Evolutionary conservation across 2,888 invertebrate species (phyloP).

Genomic region (Cephus nigrinus): DNA sequence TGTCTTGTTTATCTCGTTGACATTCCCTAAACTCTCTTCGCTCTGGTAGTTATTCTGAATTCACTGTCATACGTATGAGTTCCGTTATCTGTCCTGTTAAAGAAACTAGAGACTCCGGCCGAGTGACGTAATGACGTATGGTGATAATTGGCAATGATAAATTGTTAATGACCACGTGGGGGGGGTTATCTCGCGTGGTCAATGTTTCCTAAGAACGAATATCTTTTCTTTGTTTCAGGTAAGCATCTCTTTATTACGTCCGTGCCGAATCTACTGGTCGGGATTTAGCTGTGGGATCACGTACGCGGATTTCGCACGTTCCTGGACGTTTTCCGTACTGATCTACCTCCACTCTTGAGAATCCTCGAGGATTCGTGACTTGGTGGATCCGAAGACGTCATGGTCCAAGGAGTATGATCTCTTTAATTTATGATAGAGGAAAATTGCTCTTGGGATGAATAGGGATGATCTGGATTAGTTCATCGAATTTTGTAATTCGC

Average conservation of each 20-base stretch:
- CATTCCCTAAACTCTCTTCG: not conserved
- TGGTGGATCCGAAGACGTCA: not conserved
- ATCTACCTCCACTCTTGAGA: not conserved
- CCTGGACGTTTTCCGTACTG: not conserved
- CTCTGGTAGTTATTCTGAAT: not conserved
- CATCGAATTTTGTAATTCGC: not conserved
- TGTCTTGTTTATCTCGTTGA: not conserved
- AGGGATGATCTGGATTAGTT: not conserved
- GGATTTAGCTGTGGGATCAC: not conserved
- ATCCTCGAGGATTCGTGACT: not conserved
- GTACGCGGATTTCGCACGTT: not conserved
- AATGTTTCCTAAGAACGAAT: not conserved
- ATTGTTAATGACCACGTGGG: not conserved
- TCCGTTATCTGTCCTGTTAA: not conserved
- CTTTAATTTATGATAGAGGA: not conserved
- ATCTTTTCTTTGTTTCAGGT: constrained; percentile 33
- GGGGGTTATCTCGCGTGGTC: not conserved
- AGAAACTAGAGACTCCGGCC: not conserved
- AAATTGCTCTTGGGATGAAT: not conserved
- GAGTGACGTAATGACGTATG: not conserved
- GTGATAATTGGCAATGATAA: not conserved
- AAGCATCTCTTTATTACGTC: constrained; percentile 26
- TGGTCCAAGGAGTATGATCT: not conserved
- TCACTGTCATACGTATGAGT: not conserved
- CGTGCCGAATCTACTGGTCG: not conserved